Conservation (phyloP, 1,140 invertebrate species). For the Habropoda laboriosa region DNA sequence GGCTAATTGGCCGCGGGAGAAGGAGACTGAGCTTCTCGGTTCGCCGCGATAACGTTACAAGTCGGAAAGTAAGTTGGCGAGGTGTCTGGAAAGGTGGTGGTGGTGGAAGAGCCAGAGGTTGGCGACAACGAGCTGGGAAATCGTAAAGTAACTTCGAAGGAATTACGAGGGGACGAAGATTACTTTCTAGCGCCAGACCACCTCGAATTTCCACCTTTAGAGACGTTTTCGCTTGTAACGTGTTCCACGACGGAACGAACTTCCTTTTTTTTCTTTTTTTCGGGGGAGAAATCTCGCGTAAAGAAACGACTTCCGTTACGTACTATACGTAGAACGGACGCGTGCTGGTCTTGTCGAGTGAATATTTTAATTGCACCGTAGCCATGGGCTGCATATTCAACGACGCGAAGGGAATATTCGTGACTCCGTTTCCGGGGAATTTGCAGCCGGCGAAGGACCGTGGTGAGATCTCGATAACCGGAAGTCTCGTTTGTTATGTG, state of each 20-base stretch:
- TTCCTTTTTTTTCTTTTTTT: too few relatives aligned
- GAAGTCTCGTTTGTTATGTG: constrained; percentile 37
- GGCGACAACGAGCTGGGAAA: constrained; percentile 24
- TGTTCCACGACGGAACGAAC: neutral
- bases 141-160: constrained; percentile 52
- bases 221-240: neutral
- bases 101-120: neutral
- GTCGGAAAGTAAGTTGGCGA: constrained; percentile 49
- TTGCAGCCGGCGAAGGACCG: constrained; percentile 1
- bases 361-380: constrained; percentile 39
- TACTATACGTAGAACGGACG: too few relatives aligned
- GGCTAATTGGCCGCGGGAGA: constrained; percentile 43
- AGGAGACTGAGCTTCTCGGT: neutral
- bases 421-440: constrained; percentile 9
- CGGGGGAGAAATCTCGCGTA: constrained; percentile 36
- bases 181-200: constrained; percentile 17
- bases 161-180: constrained; percentile 50
- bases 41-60: constrained; percentile 55
- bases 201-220: constrained; percentile 28
- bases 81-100: neutral
- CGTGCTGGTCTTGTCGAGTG: too few relatives aligned
- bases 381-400: constrained; percentile 17
- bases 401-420: neutral
- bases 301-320: constrained; percentile 11
- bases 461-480: constrained; percentile 32